A percentile compares a stretch with the other conserved stretches of the same genome.
These are phyloP conservation scores for Agrochola macilenta DNA, from an alignment of 2,888 invertebrate genomes.

Conservation along the genomic window DNA sequence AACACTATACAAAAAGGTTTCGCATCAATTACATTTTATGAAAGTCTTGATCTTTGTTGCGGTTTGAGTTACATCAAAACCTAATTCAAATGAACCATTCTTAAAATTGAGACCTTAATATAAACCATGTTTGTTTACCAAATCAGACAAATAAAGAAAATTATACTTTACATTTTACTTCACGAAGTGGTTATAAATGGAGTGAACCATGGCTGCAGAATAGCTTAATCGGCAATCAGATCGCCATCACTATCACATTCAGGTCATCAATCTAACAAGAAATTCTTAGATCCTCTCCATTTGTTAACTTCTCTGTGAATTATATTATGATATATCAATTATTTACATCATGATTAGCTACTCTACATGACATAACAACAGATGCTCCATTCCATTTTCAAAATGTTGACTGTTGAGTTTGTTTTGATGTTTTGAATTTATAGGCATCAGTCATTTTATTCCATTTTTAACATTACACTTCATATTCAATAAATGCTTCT, in stretches of 20 bases:
- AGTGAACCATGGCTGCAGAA: not conserved
- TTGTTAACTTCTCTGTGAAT: slow-evolving; percentile 27
- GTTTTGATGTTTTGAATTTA: not conserved
- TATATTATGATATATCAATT: slow-evolving; percentile 4
- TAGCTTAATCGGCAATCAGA: not conserved
- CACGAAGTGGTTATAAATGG: slow-evolving; percentile 24
- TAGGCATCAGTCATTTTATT: slow-evolving; percentile 42
- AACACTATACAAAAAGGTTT: slow-evolving; percentile 7
- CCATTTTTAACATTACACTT: slow-evolving; percentile 23
- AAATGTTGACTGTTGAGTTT: slow-evolving; percentile 13
- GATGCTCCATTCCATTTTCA: not conserved
- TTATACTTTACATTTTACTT: not conserved
- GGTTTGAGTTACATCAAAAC: slow-evolving; percentile 1
- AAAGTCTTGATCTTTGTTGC: not conserved
- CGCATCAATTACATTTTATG: not conserved
- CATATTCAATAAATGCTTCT: slow-evolving; percentile 35
- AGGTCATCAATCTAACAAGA: not conserved
- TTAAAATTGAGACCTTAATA: not conserved
- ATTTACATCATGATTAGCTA: slow-evolving; percentile 11
- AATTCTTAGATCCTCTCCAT: slow-evolving; percentile 1
- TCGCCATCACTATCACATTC: not conserved
- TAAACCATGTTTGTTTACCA: not conserved
- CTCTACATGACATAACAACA: slow-evolving; percentile 9
- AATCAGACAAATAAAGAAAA: slow-evolving; percentile 17
- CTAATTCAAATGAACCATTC: not conserved